phyloP scores from a whole-genome alignment of 2,113 vertebrate genomes.

The Tor tambroides region DNA sequence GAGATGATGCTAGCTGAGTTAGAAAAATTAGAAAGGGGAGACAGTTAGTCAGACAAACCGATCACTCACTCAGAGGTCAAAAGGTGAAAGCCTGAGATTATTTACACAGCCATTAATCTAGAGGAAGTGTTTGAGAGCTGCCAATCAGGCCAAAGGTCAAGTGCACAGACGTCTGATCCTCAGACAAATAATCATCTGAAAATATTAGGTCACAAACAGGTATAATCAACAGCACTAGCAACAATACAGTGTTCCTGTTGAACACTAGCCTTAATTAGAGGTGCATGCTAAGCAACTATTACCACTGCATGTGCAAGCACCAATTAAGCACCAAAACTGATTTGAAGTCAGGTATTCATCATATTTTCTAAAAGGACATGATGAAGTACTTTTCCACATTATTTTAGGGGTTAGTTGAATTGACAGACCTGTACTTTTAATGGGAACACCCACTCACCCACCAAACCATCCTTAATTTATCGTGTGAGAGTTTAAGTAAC shows the following conservation, averaged over 20 bases:
- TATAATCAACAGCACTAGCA: no score
- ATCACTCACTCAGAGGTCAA: constrained; percentile 15
- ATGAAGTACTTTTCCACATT: no score
- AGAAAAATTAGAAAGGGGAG: neutral
- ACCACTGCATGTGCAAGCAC: no score
- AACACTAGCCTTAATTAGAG: no score
- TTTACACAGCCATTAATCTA: constrained; percentile 1
- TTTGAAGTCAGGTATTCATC: no score
- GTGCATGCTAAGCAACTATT: no score
- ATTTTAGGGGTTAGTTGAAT: neutral
- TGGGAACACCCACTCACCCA: neutral
- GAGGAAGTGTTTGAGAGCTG: neutral
- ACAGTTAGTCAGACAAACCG: neutral
- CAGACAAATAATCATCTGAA: neutral
- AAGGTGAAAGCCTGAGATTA: neutral
- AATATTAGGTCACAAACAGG: neutral
- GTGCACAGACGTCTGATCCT: neutral
- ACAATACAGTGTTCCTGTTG: no score
- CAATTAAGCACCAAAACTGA: no score
- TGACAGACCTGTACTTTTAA: neutral
- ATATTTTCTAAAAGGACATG: no score
- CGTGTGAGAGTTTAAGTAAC: constrained; percentile 70
- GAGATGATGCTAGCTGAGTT: neutral
- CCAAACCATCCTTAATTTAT: constrained; percentile 55
- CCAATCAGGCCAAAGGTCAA: constrained; percentile 11